Base-by-base conservation (phyloP, 2,888 invertebrate genomes). In the Baccha elongata region DNA sequence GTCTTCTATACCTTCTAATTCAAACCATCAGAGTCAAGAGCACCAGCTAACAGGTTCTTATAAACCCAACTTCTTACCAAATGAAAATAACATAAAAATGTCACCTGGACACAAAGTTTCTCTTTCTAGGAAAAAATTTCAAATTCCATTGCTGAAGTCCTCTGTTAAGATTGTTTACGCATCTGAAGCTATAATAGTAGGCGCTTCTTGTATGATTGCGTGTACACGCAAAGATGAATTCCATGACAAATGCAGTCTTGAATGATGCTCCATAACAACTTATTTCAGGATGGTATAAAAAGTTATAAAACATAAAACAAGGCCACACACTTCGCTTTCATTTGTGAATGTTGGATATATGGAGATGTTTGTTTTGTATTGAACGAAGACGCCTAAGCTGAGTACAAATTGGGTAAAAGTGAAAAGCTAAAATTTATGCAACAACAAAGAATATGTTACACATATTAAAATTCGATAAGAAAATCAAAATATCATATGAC, bases 111-210 rank as follows among this genome's bases (percentile, higher is more conserved):
- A 52, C 35, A 72, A 53, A 76, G 67, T 81, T 81, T 81, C 81
- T 81, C 81, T 81, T 81, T 81, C 81, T 76, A 67, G 53, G 81
- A 81, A 81, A 81, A 76, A 71, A 76, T 75, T 75, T 81, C 65
- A 72, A 76, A 81, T 76, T 76, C 81, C 69, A 71, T 46, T 50
- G 58, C 37, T 11, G 10, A 8, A 32, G 10, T 26, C 10, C 15
- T 29, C 26, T 13, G 15, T n/a, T 8, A 10, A 29, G 15, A 4
- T 48, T 3, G 23, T 58, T 40, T 15, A 40, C 42, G 11, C 15
- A 1, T 2, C 10, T 1, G 23, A 42, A 60, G 55, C 55, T 50
- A 10, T 32, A 23, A n/a, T n/a, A n/a, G n/a, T n/a, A 35, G 75
- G 75, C 64, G 71, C 50, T 60, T 35, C 29, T 23, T 32, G 29